Conservation (phyloP, 2,113 vertebrate genomes). For the Dipodomys merriami region DNA sequence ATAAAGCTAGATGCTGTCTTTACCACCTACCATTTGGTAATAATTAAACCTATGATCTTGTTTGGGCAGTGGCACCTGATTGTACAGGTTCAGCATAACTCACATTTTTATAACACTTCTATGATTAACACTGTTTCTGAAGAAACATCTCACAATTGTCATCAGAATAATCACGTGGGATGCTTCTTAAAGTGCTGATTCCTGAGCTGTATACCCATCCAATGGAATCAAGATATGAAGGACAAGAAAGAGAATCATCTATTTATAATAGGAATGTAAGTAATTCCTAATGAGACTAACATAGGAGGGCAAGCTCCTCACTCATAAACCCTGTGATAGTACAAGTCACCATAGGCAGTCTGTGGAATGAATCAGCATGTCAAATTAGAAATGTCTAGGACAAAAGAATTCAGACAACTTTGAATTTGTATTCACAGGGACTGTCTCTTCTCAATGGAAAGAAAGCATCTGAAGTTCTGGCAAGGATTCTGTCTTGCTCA, state of each 20-base stretch:
- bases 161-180: background rate
- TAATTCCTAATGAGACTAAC: background rate
- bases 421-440: background rate
- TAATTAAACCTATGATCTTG: background rate
- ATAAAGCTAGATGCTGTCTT: background rate
- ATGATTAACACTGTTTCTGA: background rate
- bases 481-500: background rate
- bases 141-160: background rate
- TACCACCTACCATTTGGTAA: background rate
- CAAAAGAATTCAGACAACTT: constrained; percentile 4
- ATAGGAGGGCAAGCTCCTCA: background rate
- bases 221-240: background rate
- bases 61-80: background rate
- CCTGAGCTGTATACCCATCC: background rate
- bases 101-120: background rate
- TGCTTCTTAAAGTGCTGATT: background rate
- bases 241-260: background rate
- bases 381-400: background rate
- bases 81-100: background rate
- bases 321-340: background rate
- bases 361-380: background rate
- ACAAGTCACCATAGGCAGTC: background rate
- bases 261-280: background rate
- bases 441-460: background rate
- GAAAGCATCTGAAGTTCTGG: background rate